Base-by-base conservation (phyloP, 2,797 vertebrate genomes). In the Myotis daubentonii region DNA sequence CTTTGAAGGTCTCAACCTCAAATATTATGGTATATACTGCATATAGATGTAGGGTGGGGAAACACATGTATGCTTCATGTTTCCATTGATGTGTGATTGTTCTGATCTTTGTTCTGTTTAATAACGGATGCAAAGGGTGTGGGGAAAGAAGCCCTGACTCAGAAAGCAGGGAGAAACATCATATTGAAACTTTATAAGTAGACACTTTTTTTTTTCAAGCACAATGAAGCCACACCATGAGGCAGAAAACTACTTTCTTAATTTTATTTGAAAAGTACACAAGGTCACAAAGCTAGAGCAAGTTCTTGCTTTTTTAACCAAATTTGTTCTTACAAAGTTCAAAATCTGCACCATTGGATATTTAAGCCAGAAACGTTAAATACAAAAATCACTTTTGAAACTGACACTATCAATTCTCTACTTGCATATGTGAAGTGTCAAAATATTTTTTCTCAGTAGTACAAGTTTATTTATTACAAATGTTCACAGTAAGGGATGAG, bases 181-280 rank as follows among this genome's bases (percentile, higher is more conserved):
- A 55, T 9, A 75, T 1, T 75, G 15, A 65, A 87, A 68, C 8
- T 72, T 76, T 78, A 82, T 23, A 44, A 78, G 44, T 2, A 36
- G 44, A 65, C 25, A 20, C n/a, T n/a, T 68, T 49, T 70, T 47
- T 74, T 60, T 60, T 28, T 3, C 5, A 57, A 88, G 83, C 93
- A 97, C 97, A 95, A 95, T 96, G 75, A 98, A 97, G 91, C 87
- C 95, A 98, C 95, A 98, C 90, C 96, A 72, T 90, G 96, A 98
- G 97, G 97, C 97, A 98, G 93, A 98, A 96, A 92, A 97, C 91
- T 97, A 79, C 97, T 98, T 98, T 97, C 95, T 97, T 96, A 94
- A 97, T 97, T 98, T 98, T 98, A 98, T 98, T 98, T 98, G 96
- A 98, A 98, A 98, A 98, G 97, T 98, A 98, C 98, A 98, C 97